phyloP scores from a whole-genome alignment of 1,140 invertebrate genomes.

The Temnothorax longispinosus region DNA sequence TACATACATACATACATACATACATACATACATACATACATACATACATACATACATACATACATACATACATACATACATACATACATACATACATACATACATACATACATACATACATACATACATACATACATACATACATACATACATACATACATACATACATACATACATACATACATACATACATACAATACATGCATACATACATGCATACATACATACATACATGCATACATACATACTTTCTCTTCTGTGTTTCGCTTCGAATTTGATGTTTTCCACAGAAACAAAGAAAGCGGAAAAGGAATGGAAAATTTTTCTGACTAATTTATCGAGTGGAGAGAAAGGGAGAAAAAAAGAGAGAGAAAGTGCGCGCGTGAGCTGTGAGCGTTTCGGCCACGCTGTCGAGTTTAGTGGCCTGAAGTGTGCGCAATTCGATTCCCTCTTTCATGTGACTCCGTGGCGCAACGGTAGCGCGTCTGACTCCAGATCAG shows the following conservation, averaged over 20 bases:
- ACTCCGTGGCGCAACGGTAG: conserved; percentile 93
- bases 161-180: background rate
- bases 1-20: too few species aligned
- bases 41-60: too few species aligned
- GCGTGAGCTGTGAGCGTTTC: background rate
- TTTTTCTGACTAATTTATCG: background rate
- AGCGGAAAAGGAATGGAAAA: background rate
- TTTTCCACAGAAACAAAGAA: background rate
- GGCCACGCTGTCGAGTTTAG: background rate
- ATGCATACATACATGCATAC: too few species aligned
- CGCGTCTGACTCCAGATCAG: conserved; percentile 99
- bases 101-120: too few species aligned
- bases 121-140: too few species aligned
- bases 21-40: too few species aligned
- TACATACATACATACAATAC: too few species aligned
- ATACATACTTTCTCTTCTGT: too few species aligned
- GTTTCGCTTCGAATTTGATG: background rate
- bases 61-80: background rate
- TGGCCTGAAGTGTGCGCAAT: conserved; percentile 21
- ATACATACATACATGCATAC: too few species aligned
- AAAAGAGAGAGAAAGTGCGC: background rate
- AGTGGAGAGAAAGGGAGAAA: background rate
- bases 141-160: too few species aligned
- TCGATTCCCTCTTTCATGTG: conserved; percentile 26
- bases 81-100: background rate